Percentiles rank a stretch among this genome's conserved stretches.
These are phyloP conservation scores for Epistrophella euchroma DNA, from an alignment of 2,888 invertebrate species.

Conservation along the genomic window DNA sequence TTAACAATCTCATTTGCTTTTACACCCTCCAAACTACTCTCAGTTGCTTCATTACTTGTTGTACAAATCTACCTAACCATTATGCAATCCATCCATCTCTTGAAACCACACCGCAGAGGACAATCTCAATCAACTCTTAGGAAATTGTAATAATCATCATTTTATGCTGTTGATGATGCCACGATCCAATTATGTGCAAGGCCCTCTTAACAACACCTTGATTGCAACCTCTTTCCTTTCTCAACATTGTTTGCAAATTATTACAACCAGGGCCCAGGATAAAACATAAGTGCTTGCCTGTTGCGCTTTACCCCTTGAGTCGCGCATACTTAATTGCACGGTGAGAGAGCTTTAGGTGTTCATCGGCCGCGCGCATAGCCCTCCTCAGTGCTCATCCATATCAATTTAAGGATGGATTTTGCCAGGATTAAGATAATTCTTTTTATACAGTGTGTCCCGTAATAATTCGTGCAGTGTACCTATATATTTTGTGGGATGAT, in stretches of 20 bases:
- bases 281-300: constrained; percentile 66
- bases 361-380: background rate
- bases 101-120: constrained; percentile 12
- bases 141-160: constrained; percentile 53
- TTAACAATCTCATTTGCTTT: constrained; percentile 9
- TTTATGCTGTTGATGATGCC: constrained; percentile 42
- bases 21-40: constrained; percentile 28
- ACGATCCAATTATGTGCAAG: constrained; percentile 65
- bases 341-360: constrained; percentile 17
- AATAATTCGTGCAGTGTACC: too few species aligned
- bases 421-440: background rate
- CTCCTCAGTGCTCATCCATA: constrained; percentile 8
- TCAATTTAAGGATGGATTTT: constrained; percentile 7
- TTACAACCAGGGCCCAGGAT: constrained; percentile 51
- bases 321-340: constrained; percentile 50
- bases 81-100: background rate
- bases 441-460: too few species aligned
- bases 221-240: constrained; percentile 17
- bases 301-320: constrained; percentile 57
- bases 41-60: constrained; percentile 23
- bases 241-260: constrained; percentile 26
- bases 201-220: constrained; percentile 46
- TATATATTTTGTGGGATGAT: too few species aligned
- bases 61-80: background rate
- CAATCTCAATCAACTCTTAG: constrained; percentile 52